Evolutionary conservation across 1,140 invertebrate genomes (phyloP).

Genomic region (Zaprionus ornatus): DNA sequence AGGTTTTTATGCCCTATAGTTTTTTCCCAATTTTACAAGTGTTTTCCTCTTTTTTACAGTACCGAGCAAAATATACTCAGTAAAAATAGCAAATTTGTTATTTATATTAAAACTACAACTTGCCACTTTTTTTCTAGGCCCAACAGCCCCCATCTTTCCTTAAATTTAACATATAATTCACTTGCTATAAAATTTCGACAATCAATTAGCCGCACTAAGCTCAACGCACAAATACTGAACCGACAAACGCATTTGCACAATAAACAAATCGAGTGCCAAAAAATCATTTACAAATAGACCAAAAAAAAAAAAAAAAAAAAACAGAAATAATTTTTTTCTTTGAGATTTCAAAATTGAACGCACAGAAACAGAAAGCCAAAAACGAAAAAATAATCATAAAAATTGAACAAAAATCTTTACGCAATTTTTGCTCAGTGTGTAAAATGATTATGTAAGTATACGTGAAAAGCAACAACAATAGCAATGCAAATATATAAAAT

Average conservation of each 20-base stretch:
- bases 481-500: constrained; percentile 27
- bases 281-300: constrained; percentile 32
- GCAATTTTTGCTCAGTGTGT: constrained; percentile 16
- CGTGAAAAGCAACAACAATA: constrained; percentile 57
- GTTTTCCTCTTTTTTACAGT: no score
- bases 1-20: no score
- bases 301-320: constrained; percentile 34
- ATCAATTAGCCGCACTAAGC: constrained; percentile 23
- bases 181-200: constrained; percentile 11
- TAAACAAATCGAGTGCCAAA: constrained; percentile 57
- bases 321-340: constrained; percentile 24
- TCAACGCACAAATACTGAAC: neutral
- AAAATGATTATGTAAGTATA: constrained; percentile 56
- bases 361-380: constrained; percentile 37
- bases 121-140: neutral
- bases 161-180: neutral
- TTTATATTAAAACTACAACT: neutral
- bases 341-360: constrained; percentile 62
- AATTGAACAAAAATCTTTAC: constrained; percentile 29
- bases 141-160: neutral
- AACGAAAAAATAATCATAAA: constrained; percentile 11
- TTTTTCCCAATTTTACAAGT: no score
- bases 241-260: constrained; percentile 44
- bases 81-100: neutral
- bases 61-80: no score